Conservation (phyloP, 2,888 invertebrate genomes). For the Athetis lepigone region DNA sequence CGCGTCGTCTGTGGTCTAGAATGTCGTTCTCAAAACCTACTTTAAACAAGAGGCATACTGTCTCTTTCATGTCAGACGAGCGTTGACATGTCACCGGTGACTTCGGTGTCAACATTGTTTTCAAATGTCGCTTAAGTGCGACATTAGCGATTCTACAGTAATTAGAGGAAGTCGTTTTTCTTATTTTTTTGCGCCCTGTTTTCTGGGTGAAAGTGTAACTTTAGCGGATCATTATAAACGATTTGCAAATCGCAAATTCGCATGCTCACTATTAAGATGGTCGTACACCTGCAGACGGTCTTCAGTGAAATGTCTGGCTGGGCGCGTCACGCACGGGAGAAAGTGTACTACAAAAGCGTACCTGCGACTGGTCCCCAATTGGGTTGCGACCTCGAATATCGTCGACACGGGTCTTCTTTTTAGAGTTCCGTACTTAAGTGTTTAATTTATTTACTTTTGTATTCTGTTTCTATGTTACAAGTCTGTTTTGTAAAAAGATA, state of each 20-base stretch:
- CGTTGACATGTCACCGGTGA: constrained; percentile 39
- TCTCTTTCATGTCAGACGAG: constrained; percentile 58
- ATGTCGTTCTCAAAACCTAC: constrained; percentile 79
- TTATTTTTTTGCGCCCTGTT: constrained; percentile 65
- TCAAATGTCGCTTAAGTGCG: constrained; percentile 48
- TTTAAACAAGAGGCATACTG: constrained; percentile 59
- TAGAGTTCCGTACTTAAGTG: constrained; percentile 60
- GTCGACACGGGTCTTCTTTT: constrained; percentile 79
- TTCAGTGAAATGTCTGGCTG: constrained; percentile 82
- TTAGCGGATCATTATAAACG: constrained; percentile 72
- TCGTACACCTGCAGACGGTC: constrained; percentile 70
- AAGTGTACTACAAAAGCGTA: constrained; percentile 88
- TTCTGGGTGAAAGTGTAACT: constrained; percentile 74
- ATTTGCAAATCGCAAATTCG: constrained; percentile 71
- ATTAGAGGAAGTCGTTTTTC: constrained; percentile 52
- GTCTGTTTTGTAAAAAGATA: not conserved
- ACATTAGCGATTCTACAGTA: constrained; percentile 50
- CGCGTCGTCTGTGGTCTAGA: constrained; percentile 72
- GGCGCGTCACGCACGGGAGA: constrained; percentile 87
- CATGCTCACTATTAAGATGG: constrained; percentile 70
- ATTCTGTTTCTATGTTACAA: not conserved
- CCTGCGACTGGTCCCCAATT: constrained; percentile 87
- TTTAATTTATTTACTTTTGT: constrained; percentile 61
- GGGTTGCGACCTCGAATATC: constrained; percentile 88
- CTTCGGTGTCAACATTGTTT: constrained; percentile 43